Base-by-base conservation (phyloP, 2,888 invertebrate species). In the Drosophila paranaensis region DNA sequence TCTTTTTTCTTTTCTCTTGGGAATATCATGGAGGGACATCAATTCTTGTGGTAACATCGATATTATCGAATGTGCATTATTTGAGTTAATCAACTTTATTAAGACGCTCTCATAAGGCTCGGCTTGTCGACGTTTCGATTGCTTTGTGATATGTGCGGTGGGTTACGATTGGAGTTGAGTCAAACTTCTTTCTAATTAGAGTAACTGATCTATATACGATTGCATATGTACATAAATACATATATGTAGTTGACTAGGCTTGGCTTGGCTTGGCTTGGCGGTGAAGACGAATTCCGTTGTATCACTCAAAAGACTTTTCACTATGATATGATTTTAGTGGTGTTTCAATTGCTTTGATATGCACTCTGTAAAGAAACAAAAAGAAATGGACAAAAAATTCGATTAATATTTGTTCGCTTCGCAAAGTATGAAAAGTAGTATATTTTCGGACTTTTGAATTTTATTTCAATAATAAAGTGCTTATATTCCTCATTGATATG, bases 31-130 rank as follows among this genome's bases (percentile, higher is more conserved):
- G 93, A 92, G 92, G 91, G 91, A 91, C 92, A 91, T 91, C 90
- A 92, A 92, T 90, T 92, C 90, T 92, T 90, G 91, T 92, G 92
- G 92, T 92, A 93, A 92, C 93, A 93, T 93, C 91, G 91, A 93
- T 92, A 90, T 88, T 92, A 93, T 90, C 91, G 90, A 91, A 91
- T 91, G 90, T 82, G 90, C 93, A 93, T 93, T 92, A 91, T 93
- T 89, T 90, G 90, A 90, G 88, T 86, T 84, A 84, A 85, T 89
- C 81, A 90, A 92, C 86, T 81, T 74, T 71, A 66, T 77, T 71
- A 73, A 78, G 78, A 74, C 81, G 74, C 78, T 70, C 88, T 82
- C 77, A 66, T 79, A 66, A 51, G 74, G 73, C 69, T 66, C 77
- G 80, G 60, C 71, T 78, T 73, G 75, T 82, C 69, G 73, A 73